Evolutionary conservation across 2,888 invertebrate genomes (phyloP), one percentile per base, ranked within the genome.

Genomic region (Xestia rhomboidea): DNA sequence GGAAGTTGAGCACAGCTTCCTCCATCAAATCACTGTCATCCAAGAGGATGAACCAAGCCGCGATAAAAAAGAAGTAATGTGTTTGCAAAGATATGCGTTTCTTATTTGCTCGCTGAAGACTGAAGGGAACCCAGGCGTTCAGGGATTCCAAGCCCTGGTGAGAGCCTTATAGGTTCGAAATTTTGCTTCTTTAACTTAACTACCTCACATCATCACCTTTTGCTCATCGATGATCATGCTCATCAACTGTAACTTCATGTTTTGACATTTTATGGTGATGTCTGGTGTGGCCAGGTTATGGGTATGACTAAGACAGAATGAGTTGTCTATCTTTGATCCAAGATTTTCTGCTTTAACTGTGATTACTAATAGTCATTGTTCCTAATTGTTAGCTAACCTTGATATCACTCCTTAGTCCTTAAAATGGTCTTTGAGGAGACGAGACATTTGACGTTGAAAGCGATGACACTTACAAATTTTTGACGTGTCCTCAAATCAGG

Each of bases 61-160:
- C 92, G 90, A 93, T 92, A 92, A 93, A 92, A 93, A 94, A 93
- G 94, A 94, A 91, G 93, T 95, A 95, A 95, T 95, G 91, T 95
- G 94, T 95, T 96, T 96, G 96, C 96, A 96, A 96, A 96, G 93
- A 93, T 96, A 92, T 96, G 93, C 96, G 91, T 96, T 96, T 96
- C 96, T 96, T 96, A 96, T 95, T 96, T 96, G 96, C 96, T 95
- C 95, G 95, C 96, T 96, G 95, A 91, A 97, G 97, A 95, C 96
- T 96, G 96, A 97, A 95, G 94, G 95, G 96, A 94, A 96, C 96
- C 91, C 96, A 95, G 94, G 97, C 96, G 94, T 95, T 95, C 95
- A 96, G 96, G 96, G 97, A 97, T 96, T 95, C 97, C 91, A 97
- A 96, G 96, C 97, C 97, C 96, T 97, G 97, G 97, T 97, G 97